Evolutionary conservation across 92 coral and sea anemone genomes (phyloP).

Genomic region (Anthopleura xanthogrammica): DNA sequence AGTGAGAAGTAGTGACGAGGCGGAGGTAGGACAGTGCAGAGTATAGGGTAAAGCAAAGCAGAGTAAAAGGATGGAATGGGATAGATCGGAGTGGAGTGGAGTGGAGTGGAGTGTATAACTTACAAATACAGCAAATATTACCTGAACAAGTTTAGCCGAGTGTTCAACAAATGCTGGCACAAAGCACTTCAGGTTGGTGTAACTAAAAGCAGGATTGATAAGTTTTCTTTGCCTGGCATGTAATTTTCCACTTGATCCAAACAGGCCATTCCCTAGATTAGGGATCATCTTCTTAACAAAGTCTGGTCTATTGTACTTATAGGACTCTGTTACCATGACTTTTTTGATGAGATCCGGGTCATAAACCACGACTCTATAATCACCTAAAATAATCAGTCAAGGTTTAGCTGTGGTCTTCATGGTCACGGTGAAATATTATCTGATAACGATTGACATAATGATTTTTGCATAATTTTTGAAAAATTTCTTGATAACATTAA

Average conservation of each 20-base stretch:
- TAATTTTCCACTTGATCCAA: conserved; percentile 65
- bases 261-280: conserved; percentile 49
- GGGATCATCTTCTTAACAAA: conserved; percentile 40
- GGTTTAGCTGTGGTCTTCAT: too few species aligned
- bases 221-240: conserved; percentile 75
- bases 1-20: too few species aligned
- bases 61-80: too few species aligned
- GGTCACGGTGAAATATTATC: too few species aligned
- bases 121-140: background rate
- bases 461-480: too few species aligned
- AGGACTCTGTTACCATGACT: conserved; percentile 53
- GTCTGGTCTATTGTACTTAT: conserved; percentile 58
- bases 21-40: too few species aligned
- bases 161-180: conserved; percentile 52
- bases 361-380: conserved; percentile 25
- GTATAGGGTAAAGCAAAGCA: too few species aligned
- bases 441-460: too few species aligned
- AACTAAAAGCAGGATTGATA: conserved; percentile 73
- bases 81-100: background rate
- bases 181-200: conserved; percentile 54
- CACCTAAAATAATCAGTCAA: conserved; percentile 19
- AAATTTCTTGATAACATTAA: too few species aligned
- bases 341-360: conserved; percentile 74
- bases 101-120: background rate
- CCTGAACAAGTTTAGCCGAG: conserved; percentile 63